These are phyloP conservation scores for Trididemnum clinides DNA, from an alignment of 23 tunicate genomes.

Conservation along the genomic window DNA sequence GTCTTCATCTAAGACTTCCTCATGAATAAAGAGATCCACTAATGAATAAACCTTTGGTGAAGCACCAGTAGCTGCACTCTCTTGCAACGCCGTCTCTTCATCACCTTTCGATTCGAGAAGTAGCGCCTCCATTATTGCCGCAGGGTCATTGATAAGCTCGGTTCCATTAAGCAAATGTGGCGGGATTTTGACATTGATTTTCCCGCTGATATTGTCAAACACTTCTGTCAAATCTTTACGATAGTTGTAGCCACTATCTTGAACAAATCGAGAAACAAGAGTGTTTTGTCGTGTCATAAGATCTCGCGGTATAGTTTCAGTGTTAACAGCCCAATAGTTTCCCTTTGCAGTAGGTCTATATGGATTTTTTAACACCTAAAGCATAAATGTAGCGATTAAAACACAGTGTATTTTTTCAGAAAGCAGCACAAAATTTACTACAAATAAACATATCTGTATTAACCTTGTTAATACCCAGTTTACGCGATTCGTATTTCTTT, in stretches of 20 bases:
- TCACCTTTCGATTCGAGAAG: slow-evolving; percentile 71
- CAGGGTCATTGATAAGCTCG: slow-evolving; percentile 71
- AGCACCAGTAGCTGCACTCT: not conserved
- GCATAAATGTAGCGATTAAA: too few relatives aligned
- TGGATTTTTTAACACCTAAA: slow-evolving; percentile 86
- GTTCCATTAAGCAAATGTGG: slow-evolving; percentile 59
- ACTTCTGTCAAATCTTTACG: slow-evolving; percentile 90
- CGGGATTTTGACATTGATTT: slow-evolving; percentile 63
- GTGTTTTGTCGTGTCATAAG: slow-evolving; percentile 93
- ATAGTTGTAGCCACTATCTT: slow-evolving; percentile 85
- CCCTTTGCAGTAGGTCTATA: slow-evolving; percentile 94
- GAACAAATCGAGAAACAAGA: slow-evolving; percentile 85
- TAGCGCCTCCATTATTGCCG: slow-evolving; percentile 81
- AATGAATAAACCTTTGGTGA: slow-evolving; percentile 25
- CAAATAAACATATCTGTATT: too few relatives aligned
- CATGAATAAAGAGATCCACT: slow-evolving; percentile 63
- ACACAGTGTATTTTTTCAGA: too few relatives aligned
- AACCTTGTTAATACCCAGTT: too few relatives aligned
- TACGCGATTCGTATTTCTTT: too few relatives aligned
- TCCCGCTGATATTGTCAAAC: slow-evolving; percentile 73
- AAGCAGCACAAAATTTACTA: too few relatives aligned
- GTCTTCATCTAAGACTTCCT: slow-evolving; percentile 69
- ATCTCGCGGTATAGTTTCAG: slow-evolving; percentile 77
- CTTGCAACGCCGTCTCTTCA: slow-evolving; percentile 30
- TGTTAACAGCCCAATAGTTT: slow-evolving; percentile 93